Evolutionary conservation across 2,113 vertebrate species (phyloP).

Genomic region (Zosterops japonicus): DNA sequence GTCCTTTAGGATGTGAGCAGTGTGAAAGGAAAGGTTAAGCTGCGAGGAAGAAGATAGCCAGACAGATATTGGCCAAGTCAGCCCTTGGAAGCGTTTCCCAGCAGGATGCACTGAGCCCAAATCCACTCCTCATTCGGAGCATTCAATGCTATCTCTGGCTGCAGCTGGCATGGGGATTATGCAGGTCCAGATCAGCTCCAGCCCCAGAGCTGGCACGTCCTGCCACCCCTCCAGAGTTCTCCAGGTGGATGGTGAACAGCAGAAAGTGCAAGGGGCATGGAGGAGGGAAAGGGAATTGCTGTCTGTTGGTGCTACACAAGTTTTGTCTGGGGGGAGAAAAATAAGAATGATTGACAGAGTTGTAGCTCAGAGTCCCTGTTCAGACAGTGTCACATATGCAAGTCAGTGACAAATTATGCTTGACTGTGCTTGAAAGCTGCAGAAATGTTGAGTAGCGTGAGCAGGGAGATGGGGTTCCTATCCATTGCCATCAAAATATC

Average conservation of each 20-base stretch:
- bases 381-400: neutral
- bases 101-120: neutral
- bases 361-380: neutral
- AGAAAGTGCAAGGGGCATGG: neutral
- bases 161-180: slow-evolving; percentile 3
- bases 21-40: neutral
- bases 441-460: slow-evolving; percentile 15
- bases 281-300: neutral
- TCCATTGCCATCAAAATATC: slow-evolving; percentile 55
- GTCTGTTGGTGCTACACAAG: accelerated
- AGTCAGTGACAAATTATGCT: slow-evolving; percentile 47
- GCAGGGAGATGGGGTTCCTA: slow-evolving; percentile 49
- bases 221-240: neutral
- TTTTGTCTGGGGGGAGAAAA: neutral
- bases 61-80: neutral
- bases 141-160: neutral
- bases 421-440: slow-evolving; percentile 52
- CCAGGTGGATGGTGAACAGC: neutral
- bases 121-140: neutral
- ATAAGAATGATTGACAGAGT: neutral
- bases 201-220: neutral
- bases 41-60: neutral
- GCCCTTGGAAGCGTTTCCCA: neutral
- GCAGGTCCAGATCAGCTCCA: neutral
- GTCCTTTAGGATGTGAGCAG: neutral